phyloP scores from a whole-genome alignment of 2,888 invertebrate genomes.

The Anarsia innoxiella region DNA sequence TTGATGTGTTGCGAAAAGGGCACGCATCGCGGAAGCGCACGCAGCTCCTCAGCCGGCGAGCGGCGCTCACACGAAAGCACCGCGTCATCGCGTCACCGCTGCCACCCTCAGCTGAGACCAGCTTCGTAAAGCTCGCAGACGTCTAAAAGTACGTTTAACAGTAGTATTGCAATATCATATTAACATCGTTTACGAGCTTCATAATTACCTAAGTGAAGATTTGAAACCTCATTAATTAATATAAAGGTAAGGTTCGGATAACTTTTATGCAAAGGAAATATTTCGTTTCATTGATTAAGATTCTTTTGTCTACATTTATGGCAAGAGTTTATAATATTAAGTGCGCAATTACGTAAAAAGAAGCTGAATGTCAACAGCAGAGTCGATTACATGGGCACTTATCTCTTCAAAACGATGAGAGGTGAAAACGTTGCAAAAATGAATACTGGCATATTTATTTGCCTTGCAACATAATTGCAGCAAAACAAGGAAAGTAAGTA shows the following conservation, averaged over 20 bases:
- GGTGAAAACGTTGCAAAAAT: slow-evolving; percentile 28
- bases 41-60: slow-evolving; percentile 27
- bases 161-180: too few species aligned
- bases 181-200: too few species aligned
- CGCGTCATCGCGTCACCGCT: too few species aligned
- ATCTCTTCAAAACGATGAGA: slow-evolving; percentile 37
- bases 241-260: too few species aligned
- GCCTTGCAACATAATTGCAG: slow-evolving; percentile 13
- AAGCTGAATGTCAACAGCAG: slow-evolving; percentile 34
- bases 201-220: too few species aligned
- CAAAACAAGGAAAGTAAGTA: slow-evolving; percentile 7
- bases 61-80: slow-evolving; percentile 35
- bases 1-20: slow-evolving; percentile 55
- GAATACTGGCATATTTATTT: slow-evolving; percentile 33
- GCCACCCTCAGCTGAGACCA: too few species aligned
- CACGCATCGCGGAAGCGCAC: slow-evolving; percentile 59
- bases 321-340: slow-evolving; percentile 18
- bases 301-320: too few species aligned
- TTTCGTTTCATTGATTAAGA: too few species aligned
- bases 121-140: not conserved
- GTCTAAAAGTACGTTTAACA: too few species aligned
- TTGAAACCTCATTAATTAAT: too few species aligned
- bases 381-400: slow-evolving; percentile 37
- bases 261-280: too few species aligned
- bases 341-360: slow-evolving; percentile 35